phyloP scores from a whole-genome alignment of 2,113 vertebrate species.

The Arothron firmamentum region DNA sequence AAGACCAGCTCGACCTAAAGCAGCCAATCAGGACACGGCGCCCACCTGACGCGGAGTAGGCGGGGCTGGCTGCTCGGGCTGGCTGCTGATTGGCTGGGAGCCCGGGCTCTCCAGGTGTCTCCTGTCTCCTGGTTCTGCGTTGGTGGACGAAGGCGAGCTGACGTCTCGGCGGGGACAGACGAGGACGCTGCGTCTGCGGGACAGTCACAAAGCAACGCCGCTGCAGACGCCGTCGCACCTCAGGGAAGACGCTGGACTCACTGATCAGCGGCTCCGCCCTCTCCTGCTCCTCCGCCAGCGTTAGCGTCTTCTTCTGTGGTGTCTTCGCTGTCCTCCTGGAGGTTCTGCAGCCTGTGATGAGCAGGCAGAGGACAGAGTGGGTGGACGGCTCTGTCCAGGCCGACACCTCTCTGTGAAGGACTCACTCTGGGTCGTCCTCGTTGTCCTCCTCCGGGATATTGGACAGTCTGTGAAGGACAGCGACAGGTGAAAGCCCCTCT shows the following conservation, averaged over 20 bases:
- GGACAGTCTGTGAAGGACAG: slow-evolving; percentile 60
- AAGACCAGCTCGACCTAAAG: background rate
- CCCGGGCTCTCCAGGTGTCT: slow-evolving; percentile 33
- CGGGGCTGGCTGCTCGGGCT: slow-evolving; percentile 19
- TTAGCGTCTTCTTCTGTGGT: slow-evolving; percentile 12
- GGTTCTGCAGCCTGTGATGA: slow-evolving; percentile 43
- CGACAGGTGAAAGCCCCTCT: background rate
- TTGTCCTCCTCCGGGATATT: slow-evolving; percentile 76
- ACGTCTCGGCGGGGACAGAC: slow-evolving; percentile 1
- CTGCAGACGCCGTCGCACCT: background rate
- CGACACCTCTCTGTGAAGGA: background rate
- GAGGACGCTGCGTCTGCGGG: slow-evolving; percentile 14
- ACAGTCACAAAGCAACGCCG: background rate
- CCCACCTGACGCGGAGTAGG: slow-evolving; percentile 43
- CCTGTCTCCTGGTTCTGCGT: slow-evolving; percentile 22
- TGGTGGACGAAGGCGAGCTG: slow-evolving; percentile 2
- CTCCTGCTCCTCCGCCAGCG: background rate
- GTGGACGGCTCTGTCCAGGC: too few relatives aligned
- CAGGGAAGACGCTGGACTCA: too few relatives aligned
- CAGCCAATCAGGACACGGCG: background rate
- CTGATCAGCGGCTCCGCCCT: slow-evolving; percentile 6
- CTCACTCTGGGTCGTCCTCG: slow-evolving; percentile 75
- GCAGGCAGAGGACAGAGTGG: background rate
- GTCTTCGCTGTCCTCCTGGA: slow-evolving; percentile 51
- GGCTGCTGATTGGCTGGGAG: slow-evolving; percentile 11